Percentiles rank a stretch among this genome's conserved stretches.
Evolutionary conservation across 2,113 vertebrate genomes (phyloP).

Genomic region (Trochalopteron elliotii): DNA sequence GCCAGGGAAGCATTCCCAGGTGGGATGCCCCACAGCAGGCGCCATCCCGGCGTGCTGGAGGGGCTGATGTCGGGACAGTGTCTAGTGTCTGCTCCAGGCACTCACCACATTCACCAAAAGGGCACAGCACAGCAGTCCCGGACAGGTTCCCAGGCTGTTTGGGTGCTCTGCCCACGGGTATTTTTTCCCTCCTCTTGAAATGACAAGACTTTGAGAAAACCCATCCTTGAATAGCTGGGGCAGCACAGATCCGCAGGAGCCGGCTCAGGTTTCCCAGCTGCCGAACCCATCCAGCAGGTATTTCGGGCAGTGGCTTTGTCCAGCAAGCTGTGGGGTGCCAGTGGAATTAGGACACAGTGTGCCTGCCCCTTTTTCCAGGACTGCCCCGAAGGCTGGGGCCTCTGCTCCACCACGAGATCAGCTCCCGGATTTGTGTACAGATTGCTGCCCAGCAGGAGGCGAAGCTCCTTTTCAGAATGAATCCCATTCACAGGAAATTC

Average conservation of each 20-base stretch:
- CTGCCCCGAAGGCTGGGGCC: background rate
- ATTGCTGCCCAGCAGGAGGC: background rate
- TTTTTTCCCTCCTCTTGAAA: background rate
- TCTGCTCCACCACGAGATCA: background rate
- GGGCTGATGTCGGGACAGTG: background rate
- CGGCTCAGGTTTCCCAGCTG: background rate
- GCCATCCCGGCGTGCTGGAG: rapidly evolving
- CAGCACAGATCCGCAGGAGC: background rate
- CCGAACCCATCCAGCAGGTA: background rate
- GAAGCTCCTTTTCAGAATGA: background rate
- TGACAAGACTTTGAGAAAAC: background rate
- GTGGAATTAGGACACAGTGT: background rate
- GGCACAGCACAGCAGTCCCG: background rate
- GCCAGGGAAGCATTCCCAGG: background rate
- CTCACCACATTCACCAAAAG: background rate
- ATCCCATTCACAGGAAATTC: background rate
- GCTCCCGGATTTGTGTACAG: background rate
- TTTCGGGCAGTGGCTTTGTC: background rate
- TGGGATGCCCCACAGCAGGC: rapidly evolving
- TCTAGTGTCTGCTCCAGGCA: background rate
- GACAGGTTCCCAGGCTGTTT: background rate
- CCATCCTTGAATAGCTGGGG: background rate
- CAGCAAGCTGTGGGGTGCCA: rapidly evolving
- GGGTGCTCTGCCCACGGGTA: background rate
- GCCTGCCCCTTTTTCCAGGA: background rate